A percentile compares a stretch with the other conserved stretches of the same genome.
phyloP scores from a whole-genome alignment of 2,888 invertebrate species.

The Drosophila hamatofila region DNA sequence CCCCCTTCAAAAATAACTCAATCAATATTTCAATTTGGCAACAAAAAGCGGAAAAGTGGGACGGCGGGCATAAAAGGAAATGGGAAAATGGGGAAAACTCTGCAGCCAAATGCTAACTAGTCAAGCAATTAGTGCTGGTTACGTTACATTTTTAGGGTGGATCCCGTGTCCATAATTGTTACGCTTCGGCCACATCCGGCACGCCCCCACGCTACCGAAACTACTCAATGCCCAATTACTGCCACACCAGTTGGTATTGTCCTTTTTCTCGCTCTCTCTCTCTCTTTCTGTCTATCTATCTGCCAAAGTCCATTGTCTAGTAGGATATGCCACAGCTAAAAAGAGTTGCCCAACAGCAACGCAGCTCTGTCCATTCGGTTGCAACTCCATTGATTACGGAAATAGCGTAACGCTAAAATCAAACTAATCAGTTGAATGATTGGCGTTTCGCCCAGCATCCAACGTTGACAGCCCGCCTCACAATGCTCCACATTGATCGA shows the following conservation, averaged over 20 bases:
- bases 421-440: conserved; percentile 81
- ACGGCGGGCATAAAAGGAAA: background rate
- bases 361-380: conserved; percentile 25
- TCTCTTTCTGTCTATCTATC: background rate
- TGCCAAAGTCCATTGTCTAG: conserved; percentile 31
- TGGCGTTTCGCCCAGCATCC: conserved; percentile 59
- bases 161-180: conserved; percentile 50
- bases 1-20: conserved; percentile 51
- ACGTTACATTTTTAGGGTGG: conserved; percentile 27
- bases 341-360: background rate
- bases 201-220: background rate
- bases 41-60: background rate
- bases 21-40: conserved; percentile 67
- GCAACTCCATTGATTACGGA: conserved; percentile 60
- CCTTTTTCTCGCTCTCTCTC: conserved; percentile 15
- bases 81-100: conserved; percentile 12
- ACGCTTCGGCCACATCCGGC: conserved; percentile 46
- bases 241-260: conserved; percentile 60
- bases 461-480: conserved; percentile 53
- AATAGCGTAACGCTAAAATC: conserved; percentile 73
- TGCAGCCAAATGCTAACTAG: conserved; percentile 54
- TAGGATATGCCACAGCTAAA: conserved; percentile 7
- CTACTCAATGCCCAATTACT: conserved; percentile 62
- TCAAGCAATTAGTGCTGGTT: conserved; percentile 61
- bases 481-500: conserved; percentile 59